Evolutionary conservation across 2,797 vertebrate genomes (phyloP).

Genomic region (Scomberomorus guttatus): DNA sequence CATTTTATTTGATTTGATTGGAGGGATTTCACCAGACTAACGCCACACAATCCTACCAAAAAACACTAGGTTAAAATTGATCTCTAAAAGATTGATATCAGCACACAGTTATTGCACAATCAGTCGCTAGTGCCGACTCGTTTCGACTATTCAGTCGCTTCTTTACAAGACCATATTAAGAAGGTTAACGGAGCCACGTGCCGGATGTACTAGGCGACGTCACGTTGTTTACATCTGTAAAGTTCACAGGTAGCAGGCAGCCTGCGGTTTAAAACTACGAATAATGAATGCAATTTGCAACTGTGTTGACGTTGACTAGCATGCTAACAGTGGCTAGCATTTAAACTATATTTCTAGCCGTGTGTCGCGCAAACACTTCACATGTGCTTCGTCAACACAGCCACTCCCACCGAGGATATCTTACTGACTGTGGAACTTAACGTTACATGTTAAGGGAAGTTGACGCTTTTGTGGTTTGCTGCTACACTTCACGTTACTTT

Average conservation of each 20-base stretch:
- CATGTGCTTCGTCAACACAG: constrained; percentile 64
- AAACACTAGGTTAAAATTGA: constrained; percentile 3
- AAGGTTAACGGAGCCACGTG: constrained; percentile 72
- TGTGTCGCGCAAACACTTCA: constrained; percentile 59
- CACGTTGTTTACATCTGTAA: constrained; percentile 86
- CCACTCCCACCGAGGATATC: constrained; percentile 74
- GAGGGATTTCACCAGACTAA: background rate
- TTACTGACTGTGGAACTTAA: background rate
- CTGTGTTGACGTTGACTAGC: background rate
- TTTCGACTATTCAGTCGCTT: constrained; percentile 2
- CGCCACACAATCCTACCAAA: background rate
- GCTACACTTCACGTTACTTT: background rate
- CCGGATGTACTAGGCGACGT: constrained; percentile 70
- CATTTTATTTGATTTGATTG: background rate
- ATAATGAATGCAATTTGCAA: constrained; percentile 7
- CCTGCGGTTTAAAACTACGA: background rate
- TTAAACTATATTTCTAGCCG: constrained; percentile 9
- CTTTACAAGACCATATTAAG: constrained; percentile 29
- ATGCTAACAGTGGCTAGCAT: background rate
- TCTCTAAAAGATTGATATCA: background rate
- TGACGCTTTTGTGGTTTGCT: background rate
- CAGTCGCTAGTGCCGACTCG: no score
- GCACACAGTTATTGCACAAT: no score
- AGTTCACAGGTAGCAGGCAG: constrained; percentile 24
- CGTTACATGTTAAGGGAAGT: background rate